Base-by-base conservation (phyloP, 1,140 invertebrate species). In the Zaprionus lachaisei region DNA sequence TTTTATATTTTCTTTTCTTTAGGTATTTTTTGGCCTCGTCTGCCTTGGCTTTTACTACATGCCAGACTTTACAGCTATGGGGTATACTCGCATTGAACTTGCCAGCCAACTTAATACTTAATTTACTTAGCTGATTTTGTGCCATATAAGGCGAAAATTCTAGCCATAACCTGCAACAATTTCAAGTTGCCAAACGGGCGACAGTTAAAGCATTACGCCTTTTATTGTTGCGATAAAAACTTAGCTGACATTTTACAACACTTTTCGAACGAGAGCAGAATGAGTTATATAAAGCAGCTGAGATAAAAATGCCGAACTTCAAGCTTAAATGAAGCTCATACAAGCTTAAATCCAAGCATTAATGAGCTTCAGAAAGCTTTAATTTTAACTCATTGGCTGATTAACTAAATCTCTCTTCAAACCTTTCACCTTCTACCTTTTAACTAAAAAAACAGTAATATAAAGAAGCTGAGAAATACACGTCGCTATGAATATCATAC, bases 1-100 rank as follows among this genome's bases (percentile, higher is more conserved):
- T 47, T 47, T 17, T 47, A 9, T 20, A 6, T 22, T 12, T 1
- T 22, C 54, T 65, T 66, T 47, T 64, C 14, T 34, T 28, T 47
- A 26, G 55, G 57, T 28, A 28, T 51, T 24, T 54, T 69, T 58
- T 31, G 47, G 34, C 22, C 41, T 55, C 44, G n/a, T 67, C 47
- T 34, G 54, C 57, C 49, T 38, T 38, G 20, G 56, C 56, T 20
- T 5, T 41, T 54, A 28, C 28, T 7, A 31, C 28, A 38, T 54
- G 38, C 47, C 26, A 31, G 17, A 20, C 7, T 55, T 26, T 14
- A 5, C 6, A 17, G n/a, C 5, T 5, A 12, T 49, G 20, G 47
- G 47, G 47, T 51, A 51, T 51, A 24, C n/a, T 51, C 9, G 47
- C 44, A 22, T 4, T 47, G 6, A 2, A 15, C 38, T 41, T 7